These are phyloP conservation scores for Hymenopus coronatus DNA, from an alignment of 2,888 invertebrate genomes.

Conservation along the genomic window DNA sequence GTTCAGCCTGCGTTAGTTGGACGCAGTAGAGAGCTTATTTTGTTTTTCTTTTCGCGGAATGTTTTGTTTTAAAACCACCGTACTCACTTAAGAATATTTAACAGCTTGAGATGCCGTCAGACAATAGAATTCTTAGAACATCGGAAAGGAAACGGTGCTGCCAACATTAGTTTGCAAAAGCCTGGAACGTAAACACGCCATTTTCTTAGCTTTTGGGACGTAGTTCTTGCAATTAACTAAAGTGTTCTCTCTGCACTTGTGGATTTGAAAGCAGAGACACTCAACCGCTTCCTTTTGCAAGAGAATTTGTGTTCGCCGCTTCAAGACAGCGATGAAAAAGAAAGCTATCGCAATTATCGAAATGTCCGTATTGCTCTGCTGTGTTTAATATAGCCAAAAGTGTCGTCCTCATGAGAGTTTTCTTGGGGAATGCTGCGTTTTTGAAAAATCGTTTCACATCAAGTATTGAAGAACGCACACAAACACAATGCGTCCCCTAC, in stretches of 20 bases:
- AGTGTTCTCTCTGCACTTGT: not conserved
- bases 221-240: not conserved
- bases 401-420: not conserved
- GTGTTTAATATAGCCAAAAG: not conserved
- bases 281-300: not conserved
- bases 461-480: too few species aligned
- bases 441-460: too few species aligned
- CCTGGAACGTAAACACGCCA: not conserved
- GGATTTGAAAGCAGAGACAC: not conserved
- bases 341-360: not conserved
- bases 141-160: not conserved
- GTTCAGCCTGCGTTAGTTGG: not conserved
- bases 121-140: not conserved
- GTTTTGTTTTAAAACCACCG: not conserved
- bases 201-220: not conserved
- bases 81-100: not conserved
- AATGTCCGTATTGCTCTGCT: not conserved
- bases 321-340: not conserved
- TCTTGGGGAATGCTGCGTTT: too few species aligned
- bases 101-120: not conserved
- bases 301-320: not conserved
- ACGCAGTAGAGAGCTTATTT: not conserved
- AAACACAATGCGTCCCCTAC: too few species aligned
- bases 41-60: not conserved
- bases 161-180: not conserved